Conservation (phyloP, 23 tunicate genomes). For the Ascidia mentula region DNA sequence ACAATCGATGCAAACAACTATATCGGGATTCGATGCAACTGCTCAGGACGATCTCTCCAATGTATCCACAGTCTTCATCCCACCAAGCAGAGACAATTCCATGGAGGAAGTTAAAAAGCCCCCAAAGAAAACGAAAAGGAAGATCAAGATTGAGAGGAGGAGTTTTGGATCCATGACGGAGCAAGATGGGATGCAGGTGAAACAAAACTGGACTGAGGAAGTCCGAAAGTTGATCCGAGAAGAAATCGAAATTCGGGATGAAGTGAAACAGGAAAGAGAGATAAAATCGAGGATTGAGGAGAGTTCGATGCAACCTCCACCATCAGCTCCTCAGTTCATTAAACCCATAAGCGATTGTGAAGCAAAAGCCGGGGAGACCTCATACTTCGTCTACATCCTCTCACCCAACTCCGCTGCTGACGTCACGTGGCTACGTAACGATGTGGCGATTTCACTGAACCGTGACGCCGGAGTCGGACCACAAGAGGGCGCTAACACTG, state of each 20-base stretch:
- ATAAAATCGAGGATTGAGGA: conserved; percentile 14
- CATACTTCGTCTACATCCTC: conserved; percentile 82
- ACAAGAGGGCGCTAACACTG: background rate
- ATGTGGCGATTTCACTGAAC: conserved; percentile 16
- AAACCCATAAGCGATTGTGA: conserved; percentile 65
- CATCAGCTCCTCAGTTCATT: conserved; percentile 54
- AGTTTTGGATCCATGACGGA: background rate
- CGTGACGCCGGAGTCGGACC: conserved; percentile 5
- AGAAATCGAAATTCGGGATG: conserved; percentile 69
- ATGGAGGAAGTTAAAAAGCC: background rate
- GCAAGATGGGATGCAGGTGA: background rate
- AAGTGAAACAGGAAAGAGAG: background rate
- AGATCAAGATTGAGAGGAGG: background rate
- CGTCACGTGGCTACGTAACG: conserved; percentile 69
- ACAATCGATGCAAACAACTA: background rate
- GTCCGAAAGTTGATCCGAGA: conserved; percentile 79
- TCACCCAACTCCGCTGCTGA: conserved; percentile 32
- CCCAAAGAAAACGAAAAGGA: background rate
- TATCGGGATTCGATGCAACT: background rate
- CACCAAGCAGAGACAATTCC: conserved; percentile 3
- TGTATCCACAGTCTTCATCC: background rate
- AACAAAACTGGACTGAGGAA: conserved; percentile 60
- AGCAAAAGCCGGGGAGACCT: conserved; percentile 69
- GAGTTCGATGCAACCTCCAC: background rate
- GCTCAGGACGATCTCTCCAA: background rate